Base-by-base conservation (phyloP, 1,140 invertebrate genomes). In the Drosophila triauraria region DNA sequence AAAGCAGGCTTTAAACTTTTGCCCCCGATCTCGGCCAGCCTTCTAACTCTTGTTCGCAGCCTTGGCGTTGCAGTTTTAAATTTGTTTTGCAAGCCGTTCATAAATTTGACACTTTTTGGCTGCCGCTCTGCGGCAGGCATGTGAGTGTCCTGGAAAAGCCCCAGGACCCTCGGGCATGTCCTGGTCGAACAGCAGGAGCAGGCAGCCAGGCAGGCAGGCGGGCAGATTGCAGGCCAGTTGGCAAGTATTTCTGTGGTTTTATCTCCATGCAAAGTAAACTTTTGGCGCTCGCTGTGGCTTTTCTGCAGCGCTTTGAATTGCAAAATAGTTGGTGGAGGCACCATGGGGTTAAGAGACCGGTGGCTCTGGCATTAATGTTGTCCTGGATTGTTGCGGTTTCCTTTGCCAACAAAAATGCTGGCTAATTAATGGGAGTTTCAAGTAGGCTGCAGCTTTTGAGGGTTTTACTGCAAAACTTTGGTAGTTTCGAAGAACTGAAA, bases 31-130 rank as follows among this genome's bases (percentile, higher is more conserved):
- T 47, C 17, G 44, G 35, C 10, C 13, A 7, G 5, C 15, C 7
- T 27, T 43, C 44, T 63, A 74, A 32, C 25, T 20, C 17, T 13
- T 10, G 40, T 38, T 32, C 3, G 20, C 63, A 54, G 50, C 56
- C 56, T 58, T 69, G 40, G 46, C 57, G 82, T 64, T 71, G 83
- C 82, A 79, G 58, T 80, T 87, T 80, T 62, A 75, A 78, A 90
- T 80, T 74, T 74, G 70, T 74, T 82, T 90, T 78, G 63, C 75
- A 87, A 88, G 84, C 74, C 84, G 81, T 90, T 88, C 84, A 90
- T 88, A 88, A 90, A 90, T 88, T 88, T 88, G 85, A 88, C 84
- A 88, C 84, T 90, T 90, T 86, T 84, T 85, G 82, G 82, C 82
- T 81, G 69, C 69, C 63, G 43, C 44, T 40, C 32, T 42, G 27